Percentiles rank a stretch among this genome's conserved stretches.
phyloP scores from a whole-genome alignment of 92 coral and sea anemone species.

The Siderastrea siderea region DNA sequence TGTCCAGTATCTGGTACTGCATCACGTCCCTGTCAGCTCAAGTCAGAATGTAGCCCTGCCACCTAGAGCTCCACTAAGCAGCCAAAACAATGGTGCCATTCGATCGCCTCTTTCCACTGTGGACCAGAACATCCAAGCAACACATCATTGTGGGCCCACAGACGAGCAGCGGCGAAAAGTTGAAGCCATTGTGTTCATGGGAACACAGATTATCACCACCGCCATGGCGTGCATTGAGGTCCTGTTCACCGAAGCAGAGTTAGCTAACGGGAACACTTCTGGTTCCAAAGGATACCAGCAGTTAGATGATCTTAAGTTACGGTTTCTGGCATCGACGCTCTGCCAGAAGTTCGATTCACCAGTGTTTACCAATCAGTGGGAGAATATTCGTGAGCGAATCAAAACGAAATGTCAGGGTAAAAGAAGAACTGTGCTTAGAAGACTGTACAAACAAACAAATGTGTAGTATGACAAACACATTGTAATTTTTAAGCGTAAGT shows the following conservation, averaged over 20 bases:
- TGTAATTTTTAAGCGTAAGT: too few relatives aligned
- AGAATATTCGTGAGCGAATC: neutral
- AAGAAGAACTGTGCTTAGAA: slow-evolving; percentile 47
- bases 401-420: slow-evolving; percentile 61
- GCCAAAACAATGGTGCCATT: neutral
- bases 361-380: slow-evolving; percentile 44
- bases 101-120: neutral
- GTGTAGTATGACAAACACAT: neutral
- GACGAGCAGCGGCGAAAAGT: slow-evolving; percentile 31
- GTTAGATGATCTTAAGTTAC: slow-evolving; percentile 26
- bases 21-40: neutral
- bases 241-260: slow-evolving; percentile 51
- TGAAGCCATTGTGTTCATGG: neutral
- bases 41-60: neutral
- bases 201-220: slow-evolving; percentile 3
- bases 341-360: slow-evolving; percentile 33
- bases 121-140: neutral
- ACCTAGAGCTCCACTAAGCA: neutral
- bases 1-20: neutral
- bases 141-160: neutral
- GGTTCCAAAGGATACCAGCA: slow-evolving; percentile 45
- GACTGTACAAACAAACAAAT: slow-evolving; percentile 22
- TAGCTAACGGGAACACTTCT: slow-evolving; percentile 47
- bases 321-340: slow-evolving; percentile 21
- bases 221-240: slow-evolving; percentile 30